Base-by-base conservation (phyloP, 1,140 invertebrate species). In the Thrips palmi region DNA sequence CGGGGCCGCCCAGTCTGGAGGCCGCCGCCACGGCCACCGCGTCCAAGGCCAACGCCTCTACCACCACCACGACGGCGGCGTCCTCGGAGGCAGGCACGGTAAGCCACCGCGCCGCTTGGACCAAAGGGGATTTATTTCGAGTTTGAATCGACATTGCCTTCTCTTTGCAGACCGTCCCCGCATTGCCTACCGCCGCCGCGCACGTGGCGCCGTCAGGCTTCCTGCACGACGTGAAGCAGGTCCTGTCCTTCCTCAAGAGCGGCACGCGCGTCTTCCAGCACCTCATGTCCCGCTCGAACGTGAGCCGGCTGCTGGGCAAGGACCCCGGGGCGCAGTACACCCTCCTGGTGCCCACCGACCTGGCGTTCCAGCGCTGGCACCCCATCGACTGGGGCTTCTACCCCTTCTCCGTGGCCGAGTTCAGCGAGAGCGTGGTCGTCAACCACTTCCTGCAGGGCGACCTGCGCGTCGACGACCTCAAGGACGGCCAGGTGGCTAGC, bases 301-400 rank as follows among this genome's bases (percentile, higher is more conserved):
- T 72, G 8, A 66, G 66, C 24, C 55, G 60, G 42, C 54, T 63
- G 37, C 57, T 71, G n/a, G 50, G 52, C 40, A 62, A 68, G 48
- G 62, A 62, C 54, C 17, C 50, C 67, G 68, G 63, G 47, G 61
- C 64, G 43, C 57, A 66, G 33, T 73, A 71, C 45, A 73, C 69
- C 6, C 65, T 70, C 6, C 60, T 73, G 40, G 63, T 73, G 41
- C 70, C 70, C 4, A 65, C 64, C 11, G 70, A 72, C 52, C 60
- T 65, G 45, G 70, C 70, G 33, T 73, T 73, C 50, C 69, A 71
- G 47, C 52, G 66, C 39, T 74, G 68, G 67, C 68, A 71, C 53
- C 70, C 70, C 25, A 72, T 73, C 41, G 70, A 74, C 52, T 74
- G 70, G 70, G 70, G 70, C 23, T 74, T 74, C 54, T 72, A 73